Base-by-base conservation (phyloP, 2,113 vertebrate species). In the Anguilla rostrata region DNA sequence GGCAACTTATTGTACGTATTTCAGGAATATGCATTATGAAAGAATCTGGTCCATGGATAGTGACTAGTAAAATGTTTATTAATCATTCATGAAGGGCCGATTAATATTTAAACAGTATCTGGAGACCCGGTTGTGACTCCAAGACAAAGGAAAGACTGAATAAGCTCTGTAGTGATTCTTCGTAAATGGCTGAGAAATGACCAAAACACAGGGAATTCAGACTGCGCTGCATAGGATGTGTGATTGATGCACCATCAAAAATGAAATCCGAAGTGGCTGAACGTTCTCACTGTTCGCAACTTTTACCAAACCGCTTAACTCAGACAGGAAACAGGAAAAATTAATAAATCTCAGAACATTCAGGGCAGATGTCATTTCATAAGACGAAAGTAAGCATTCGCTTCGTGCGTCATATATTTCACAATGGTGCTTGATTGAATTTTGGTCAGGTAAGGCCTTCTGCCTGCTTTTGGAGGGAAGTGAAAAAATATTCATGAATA, bases 71-170 rank as follows among this genome's bases (percentile, higher is more conserved):
- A 82, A 81, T 82, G 78, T 46, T 29, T 11, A 15, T 82, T 22
- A 82, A 87, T 85, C 87, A 87, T 81, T 87, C 34, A 82, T 53
- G 83, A 75, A 26, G 22, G 43, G 26, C 8, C 82, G 14, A 78
- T 78, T 26, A 46, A 84, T 66, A 43, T 49, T 84, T 84, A 78
- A 57, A 78, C 34, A 15, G 7, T 29, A 29, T n/a, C 49, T 20
- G 78, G 49, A 43, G 81, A 75, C 43, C 63, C 34, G 43, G 39
- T 57, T 16, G 53, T 41, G 75, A 83, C 57, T 53, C 39, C 14
- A 81, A n/a, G 86, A 39, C 40, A 34, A n/a, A 26, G 63, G 71
- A 11, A 75, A 66, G 60, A 20, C 49, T 12, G 49, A 53, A 53
- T 53, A 53, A 75, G 71, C 71, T 75, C 71, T 3, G 26, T 75